phyloP scores from a whole-genome alignment of 1,140 invertebrate species.

The Latrodectus geometricus region DNA sequence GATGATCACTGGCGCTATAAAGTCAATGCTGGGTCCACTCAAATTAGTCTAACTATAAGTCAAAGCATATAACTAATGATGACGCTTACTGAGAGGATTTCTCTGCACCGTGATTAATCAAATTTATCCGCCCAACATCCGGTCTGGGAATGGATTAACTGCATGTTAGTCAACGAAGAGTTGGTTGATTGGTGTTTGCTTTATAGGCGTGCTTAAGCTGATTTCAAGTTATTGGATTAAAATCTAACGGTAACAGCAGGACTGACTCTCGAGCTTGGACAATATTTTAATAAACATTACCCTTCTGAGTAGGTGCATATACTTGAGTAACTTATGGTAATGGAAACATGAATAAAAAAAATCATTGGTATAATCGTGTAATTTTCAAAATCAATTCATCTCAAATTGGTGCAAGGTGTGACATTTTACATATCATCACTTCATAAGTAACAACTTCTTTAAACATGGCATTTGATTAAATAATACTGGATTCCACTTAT shows the following conservation, averaged over 20 bases:
- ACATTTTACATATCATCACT: not conserved
- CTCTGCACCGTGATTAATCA: conserved; percentile 33
- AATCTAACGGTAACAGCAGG: conserved; percentile 11
- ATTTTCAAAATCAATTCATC: no score
- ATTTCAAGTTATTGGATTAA: conserved; percentile 18
- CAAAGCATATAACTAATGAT: conserved; percentile 48
- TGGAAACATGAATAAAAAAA: not conserved
- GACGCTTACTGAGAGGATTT: conserved; percentile 24
- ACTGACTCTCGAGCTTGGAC: not conserved
- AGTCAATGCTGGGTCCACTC: conserved; percentile 10
- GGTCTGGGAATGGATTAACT: conserved; percentile 32
- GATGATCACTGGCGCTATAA: not conserved
- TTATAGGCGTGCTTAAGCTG: conserved; percentile 16
- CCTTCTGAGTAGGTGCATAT: not conserved
- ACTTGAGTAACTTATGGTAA: not conserved
- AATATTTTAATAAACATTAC: not conserved
- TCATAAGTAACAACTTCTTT: no score
- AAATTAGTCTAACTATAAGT: conserved; percentile 40
- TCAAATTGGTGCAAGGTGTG: not conserved
- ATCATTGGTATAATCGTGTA: not conserved
- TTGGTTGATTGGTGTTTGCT: conserved; percentile 9
- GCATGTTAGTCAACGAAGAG: conserved; percentile 23
- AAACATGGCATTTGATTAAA: no score
- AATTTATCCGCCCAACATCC: conserved; percentile 29
- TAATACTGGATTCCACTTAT: no score